Evolutionary conservation across 2,797 vertebrate species (phyloP).

Genomic region (Peromyscus aztecus): DNA sequence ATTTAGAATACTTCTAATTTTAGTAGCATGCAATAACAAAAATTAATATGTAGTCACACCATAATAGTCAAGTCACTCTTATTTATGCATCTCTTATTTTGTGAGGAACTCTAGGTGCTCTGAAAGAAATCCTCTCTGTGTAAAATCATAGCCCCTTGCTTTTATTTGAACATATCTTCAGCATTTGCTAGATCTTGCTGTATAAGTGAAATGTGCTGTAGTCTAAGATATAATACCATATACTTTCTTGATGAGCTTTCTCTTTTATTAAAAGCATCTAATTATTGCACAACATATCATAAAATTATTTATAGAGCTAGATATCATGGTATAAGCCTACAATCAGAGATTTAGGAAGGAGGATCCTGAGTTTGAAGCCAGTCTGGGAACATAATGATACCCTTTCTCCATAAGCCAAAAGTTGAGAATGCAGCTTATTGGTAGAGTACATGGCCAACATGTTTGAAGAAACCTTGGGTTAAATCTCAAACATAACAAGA

Average conservation of each 20-base stretch:
- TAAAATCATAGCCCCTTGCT: background rate
- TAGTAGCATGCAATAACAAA: background rate
- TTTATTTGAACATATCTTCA: background rate
- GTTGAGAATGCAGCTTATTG: background rate
- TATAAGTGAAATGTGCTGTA: background rate
- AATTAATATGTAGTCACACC: background rate
- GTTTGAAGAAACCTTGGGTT: background rate
- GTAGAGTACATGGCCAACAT: background rate
- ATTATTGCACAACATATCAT: background rate
- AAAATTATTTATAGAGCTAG: background rate
- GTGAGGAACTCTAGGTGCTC: background rate
- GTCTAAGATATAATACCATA: background rate
- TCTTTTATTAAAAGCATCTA: background rate
- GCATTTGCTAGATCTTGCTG: background rate
- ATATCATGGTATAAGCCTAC: background rate
- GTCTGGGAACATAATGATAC: background rate
- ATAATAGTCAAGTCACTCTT: background rate
- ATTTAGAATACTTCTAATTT: conserved; percentile 33
- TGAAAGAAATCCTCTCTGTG: background rate
- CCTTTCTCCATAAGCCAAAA: background rate
- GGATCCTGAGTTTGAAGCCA: background rate
- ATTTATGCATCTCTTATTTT: background rate
- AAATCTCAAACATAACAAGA: background rate
- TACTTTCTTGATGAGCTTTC: background rate
- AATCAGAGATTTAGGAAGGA: background rate